Evolutionary conservation across 2,113 vertebrate genomes (phyloP).

Genomic region (Scopus umbretta): DNA sequence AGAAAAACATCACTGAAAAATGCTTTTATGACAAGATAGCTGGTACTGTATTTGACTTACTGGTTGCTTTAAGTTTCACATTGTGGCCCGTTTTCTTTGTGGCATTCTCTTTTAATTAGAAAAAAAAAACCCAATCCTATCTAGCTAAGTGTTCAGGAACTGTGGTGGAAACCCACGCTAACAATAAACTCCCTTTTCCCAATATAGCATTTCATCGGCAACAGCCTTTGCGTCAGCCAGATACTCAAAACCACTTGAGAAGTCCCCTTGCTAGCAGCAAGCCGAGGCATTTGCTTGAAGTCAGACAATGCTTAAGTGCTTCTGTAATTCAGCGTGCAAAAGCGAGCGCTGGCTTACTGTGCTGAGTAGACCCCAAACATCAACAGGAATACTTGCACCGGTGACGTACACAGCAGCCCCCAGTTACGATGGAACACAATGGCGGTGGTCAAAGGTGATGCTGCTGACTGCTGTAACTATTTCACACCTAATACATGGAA

Average conservation of each 20-base stretch:
- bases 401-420: neutral
- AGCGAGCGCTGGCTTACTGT: neutral
- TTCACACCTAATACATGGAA: neutral
- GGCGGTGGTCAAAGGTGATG: neutral
- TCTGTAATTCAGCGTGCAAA: neutral
- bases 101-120: neutral
- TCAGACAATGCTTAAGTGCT: neutral
- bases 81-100: neutral
- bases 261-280: neutral
- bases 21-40: neutral
- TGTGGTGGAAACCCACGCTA: neutral
- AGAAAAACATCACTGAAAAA: neutral
- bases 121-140: neutral
- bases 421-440: neutral
- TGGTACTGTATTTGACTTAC: neutral
- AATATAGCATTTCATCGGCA: neutral
- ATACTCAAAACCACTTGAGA: neutral
- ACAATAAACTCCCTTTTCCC: neutral
- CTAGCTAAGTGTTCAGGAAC: neutral
- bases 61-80: neutral
- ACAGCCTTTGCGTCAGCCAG: neutral
- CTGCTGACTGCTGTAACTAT: neutral
- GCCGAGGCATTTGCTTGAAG: neutral
- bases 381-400: rapidly evolving
- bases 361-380: neutral